These are phyloP conservation scores for Quadroppia sp. DNA, from an alignment of 2,888 invertebrate genomes.

Conservation along the genomic window DNA sequence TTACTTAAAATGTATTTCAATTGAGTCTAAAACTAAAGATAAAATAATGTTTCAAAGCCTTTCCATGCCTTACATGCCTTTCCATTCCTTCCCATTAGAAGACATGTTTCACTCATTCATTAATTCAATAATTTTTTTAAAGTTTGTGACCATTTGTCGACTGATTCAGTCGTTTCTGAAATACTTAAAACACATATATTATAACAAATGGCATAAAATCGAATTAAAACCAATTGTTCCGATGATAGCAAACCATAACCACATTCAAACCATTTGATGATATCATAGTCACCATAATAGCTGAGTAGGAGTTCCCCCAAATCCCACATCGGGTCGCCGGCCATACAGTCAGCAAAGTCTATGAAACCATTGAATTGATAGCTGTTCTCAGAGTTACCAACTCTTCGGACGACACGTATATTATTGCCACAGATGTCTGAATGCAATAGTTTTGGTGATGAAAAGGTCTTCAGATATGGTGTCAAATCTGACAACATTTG, in stretches of 20 bases:
- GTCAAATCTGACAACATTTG: neutral
- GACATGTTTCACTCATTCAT: no score
- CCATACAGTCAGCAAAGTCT: slow-evolving; percentile 21
- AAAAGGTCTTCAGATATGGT: neutral
- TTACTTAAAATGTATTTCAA: no score
- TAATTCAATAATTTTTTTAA: no score
- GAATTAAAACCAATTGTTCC: neutral
- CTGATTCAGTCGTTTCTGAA: neutral
- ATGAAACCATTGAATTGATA: slow-evolving; percentile 6
- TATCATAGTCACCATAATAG: neutral
- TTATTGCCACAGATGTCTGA: slow-evolving; percentile 17
- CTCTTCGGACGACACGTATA: neutral
- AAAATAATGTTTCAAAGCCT: no score
- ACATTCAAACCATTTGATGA: neutral
- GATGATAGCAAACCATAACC: neutral
- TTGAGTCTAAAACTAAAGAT: no score
- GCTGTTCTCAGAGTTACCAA: neutral
- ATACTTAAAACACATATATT: neutral
- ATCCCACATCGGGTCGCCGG: slow-evolving; percentile 3
- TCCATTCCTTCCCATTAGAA: no score
- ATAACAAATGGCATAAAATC: slow-evolving; percentile 14
- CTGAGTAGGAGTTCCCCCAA: neutral
- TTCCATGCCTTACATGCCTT: no score
- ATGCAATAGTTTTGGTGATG: slow-evolving; percentile 16
- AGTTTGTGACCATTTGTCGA: no score